Conservation (phyloP, 1,140 invertebrate genomes). For the Tenebrio molitor region DNA sequence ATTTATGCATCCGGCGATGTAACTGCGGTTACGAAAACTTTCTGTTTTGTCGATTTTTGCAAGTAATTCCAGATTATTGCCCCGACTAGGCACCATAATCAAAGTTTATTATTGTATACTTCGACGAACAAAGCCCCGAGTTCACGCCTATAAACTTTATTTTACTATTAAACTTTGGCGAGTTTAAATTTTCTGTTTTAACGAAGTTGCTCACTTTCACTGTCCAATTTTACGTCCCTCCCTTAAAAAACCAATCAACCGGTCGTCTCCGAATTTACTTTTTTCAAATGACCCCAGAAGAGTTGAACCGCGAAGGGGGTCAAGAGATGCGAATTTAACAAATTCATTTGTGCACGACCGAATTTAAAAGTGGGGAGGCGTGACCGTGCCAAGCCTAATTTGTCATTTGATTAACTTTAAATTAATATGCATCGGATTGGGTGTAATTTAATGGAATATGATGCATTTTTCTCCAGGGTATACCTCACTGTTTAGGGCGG, state of each 20-base stretch:
- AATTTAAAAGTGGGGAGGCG: constrained; percentile 21
- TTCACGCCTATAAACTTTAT: constrained; percentile 40
- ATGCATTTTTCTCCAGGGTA: constrained; percentile 35
- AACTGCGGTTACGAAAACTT: not conserved
- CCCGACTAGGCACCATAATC: constrained; percentile 36
- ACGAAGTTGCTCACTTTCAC: constrained; percentile 42
- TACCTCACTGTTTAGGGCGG: constrained; percentile 28
- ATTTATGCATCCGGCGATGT: constrained; percentile 19
- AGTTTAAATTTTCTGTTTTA: constrained; percentile 12
- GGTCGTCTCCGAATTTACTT: too few relatives aligned
- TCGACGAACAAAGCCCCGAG: constrained; percentile 23
- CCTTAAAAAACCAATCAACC: too few relatives aligned
- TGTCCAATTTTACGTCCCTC: constrained; percentile 8
- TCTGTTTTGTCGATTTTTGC: not conserved
- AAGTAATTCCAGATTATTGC: not conserved
- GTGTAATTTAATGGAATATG: constrained; percentile 39
- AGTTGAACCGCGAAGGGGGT: too few relatives aligned
- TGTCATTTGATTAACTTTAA: constrained; percentile 39
- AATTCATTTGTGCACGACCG: constrained; percentile 2
- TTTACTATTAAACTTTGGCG: constrained; percentile 40
- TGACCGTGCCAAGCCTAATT: constrained; percentile 12
- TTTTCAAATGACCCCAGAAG: too few relatives aligned
- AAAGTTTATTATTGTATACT: constrained; percentile 50
- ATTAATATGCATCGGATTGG: constrained; percentile 36
- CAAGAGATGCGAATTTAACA: too few relatives aligned